Base-by-base conservation (phyloP, 2,113 vertebrate genomes). In the Solea solea region DNA sequence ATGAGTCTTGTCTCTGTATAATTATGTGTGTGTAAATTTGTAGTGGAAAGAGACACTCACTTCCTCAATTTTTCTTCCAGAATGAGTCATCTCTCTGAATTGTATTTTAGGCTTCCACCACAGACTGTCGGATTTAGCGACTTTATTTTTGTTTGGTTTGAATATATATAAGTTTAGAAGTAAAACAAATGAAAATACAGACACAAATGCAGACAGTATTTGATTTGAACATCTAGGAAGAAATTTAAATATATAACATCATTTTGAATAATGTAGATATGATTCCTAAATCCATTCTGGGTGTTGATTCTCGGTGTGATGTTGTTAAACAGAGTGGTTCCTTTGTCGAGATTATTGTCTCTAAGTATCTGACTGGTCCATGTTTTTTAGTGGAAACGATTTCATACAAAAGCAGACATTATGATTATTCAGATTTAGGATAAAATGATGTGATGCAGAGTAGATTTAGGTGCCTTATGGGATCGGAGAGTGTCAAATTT, bases 381-480 rank as follows among this genome's bases (percentile, higher is more conserved):
- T 58, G 21, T 48, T 27, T 65, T 41, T 60, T 5, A 46, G 46
- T 63, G 14, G 42, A 11, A 40, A 46, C 44, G 39, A 48, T 48
- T 39, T 48, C 1, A 5, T 5, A 51, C 8, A 58, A 27, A 46
- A 5, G 3, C 7, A 66, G 49, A 64, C 15, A 41, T 4, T 15
- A 62, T n/a, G 5, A 3, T 50, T 46, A 58, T 46, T 58, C 12
- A 56, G 2, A 51, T 57, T 63, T 49, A 6, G 7, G 34, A 60
- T 61, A 1, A 21, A 74, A 69, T 63, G 3, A 60, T 55, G 60
- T 42, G 54, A 77, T 41, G 69, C 27, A 10, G 59, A 82, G 44
- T 53, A 80, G 70, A 76, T 67, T 73, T 21, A 78, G 88, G 88
- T 89, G 88, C 89, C 88, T 91, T 87, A 86, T 69, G 39, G 65